Evolutionary conservation across 2,113 vertebrate genomes (phyloP).

Genomic region (Aphelocoma coerulescens): DNA sequence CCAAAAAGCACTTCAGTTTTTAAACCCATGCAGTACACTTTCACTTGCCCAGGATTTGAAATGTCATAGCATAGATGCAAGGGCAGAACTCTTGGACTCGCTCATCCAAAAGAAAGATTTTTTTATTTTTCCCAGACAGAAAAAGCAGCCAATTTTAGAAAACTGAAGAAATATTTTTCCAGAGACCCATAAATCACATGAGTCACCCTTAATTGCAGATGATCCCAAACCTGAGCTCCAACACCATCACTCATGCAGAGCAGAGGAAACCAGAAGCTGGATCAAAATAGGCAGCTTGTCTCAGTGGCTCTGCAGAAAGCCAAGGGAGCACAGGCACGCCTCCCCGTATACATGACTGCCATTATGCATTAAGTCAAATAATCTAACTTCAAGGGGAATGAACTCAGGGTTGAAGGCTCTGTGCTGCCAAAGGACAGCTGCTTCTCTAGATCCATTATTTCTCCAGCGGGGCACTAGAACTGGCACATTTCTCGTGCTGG

Average conservation of each 20-base stretch:
- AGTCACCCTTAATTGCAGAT: background rate
- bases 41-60: background rate
- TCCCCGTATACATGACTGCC: background rate
- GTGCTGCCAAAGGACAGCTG: background rate
- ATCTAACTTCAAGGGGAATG: background rate
- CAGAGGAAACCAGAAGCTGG: background rate
- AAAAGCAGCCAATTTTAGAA: background rate
- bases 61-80: background rate
- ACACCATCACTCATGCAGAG: background rate
- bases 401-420: background rate
- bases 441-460: background rate
- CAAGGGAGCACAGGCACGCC: background rate
- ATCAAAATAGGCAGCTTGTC: background rate
- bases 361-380: background rate
- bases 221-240: background rate
- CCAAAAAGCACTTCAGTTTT: background rate
- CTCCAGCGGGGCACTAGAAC: background rate
- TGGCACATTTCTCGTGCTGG: rapidly evolving
- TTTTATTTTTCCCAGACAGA: background rate
- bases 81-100: background rate
- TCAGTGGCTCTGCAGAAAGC: background rate
- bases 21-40: background rate
- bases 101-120: background rate
- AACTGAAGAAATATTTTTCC: background rate
- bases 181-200: background rate